Evolutionary conservation across 2,797 vertebrate species (phyloP), one percentile per base, ranked within the genome.

Genomic region (Lagocephalus sceleratus): DNA sequence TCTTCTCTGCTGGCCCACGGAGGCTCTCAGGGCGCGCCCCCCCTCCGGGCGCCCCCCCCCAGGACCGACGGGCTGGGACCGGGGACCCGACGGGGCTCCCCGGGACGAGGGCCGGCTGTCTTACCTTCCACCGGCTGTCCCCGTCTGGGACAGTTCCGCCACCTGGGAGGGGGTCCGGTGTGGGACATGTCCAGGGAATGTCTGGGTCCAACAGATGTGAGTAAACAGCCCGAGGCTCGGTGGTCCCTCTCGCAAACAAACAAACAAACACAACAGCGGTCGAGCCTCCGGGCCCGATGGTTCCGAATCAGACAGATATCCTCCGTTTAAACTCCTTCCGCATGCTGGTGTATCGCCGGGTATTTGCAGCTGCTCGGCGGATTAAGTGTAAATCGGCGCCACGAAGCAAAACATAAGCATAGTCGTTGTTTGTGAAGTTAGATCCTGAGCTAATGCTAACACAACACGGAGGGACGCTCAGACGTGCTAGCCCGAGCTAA

Each of bases 71-170:
- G n/a, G n/a, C n/a, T n/a, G n/a, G n/a, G n/a, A n/a, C n/a, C n/a
- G n/a, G n/a, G n/a, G n/a, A n/a, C n/a, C n/a, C n/a, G n/a, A n/a
- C n/a, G n/a, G n/a, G n/a, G n/a, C n/a, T n/a, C n/a, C n/a, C n/a
- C n/a, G n/a, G n/a, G n/a, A n/a, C n/a, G n/a, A n/a, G n/a, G n/a
- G n/a, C n/a, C n/a, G n/a, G n/a, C 0, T 15, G 12, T 47, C 85
- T 93, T 83, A 98, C 95, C 93, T 89, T 93, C 95, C 81, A 99
- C 92, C 54, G 94, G 94, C 66, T 98, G 95, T 68, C 96, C 95
- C 82, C 94, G 93, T 73, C 96, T 90, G 47, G 96, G 96, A 76
- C 96, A 98, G 73, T 93, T 94, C 47, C 94, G 90, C 96, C 96
- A 98, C 58, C 96, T 92, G 63, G 96, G 95, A 74, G 95, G 96